These are phyloP conservation scores for Ophion ellenae DNA, from an alignment of 2,888 invertebrate genomes.

Conservation along the genomic window DNA sequence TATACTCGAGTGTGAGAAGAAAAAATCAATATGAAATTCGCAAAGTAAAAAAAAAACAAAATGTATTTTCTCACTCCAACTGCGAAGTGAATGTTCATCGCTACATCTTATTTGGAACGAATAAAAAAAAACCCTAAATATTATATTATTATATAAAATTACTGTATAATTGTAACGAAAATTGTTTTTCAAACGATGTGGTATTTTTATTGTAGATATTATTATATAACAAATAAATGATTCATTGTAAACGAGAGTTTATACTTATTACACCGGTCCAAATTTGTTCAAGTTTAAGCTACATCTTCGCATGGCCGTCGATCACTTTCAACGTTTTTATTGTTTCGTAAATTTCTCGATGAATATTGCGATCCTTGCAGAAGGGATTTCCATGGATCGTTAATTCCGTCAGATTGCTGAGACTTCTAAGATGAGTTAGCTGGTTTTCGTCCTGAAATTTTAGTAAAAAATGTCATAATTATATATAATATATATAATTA, in stretches of 20 bases:
- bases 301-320: conserved; percentile 39
- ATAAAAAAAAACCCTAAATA: conserved; percentile 64
- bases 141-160: conserved; percentile 74
- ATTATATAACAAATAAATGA: conserved; percentile 83
- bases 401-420: conserved; percentile 55
- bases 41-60: conserved; percentile 72
- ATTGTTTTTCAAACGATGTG: conserved; percentile 83
- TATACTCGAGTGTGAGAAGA: conserved; percentile 73
- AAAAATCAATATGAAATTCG: conserved; percentile 80
- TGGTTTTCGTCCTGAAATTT: conserved; percentile 36
- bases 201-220: conserved; percentile 83
- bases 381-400: conserved; percentile 62
- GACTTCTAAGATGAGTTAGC: conserved; percentile 28
- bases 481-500: neutral
- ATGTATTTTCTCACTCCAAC: conserved; percentile 83
- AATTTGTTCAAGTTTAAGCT: neutral
- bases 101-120: conserved; percentile 82
- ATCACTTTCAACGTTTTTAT: conserved; percentile 22
- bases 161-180: conserved; percentile 83
- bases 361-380: conserved; percentile 11
- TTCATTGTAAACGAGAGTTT: conserved; percentile 77
- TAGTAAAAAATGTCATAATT: neutral
- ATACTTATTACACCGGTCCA: conserved; percentile 21
- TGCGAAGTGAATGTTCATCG: conserved; percentile 82
- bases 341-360: conserved; percentile 12